Evolutionary conservation across 2,113 vertebrate genomes (phyloP), one percentile per base, ranked within the genome.

Genomic region (Menidia beryllina): DNA sequence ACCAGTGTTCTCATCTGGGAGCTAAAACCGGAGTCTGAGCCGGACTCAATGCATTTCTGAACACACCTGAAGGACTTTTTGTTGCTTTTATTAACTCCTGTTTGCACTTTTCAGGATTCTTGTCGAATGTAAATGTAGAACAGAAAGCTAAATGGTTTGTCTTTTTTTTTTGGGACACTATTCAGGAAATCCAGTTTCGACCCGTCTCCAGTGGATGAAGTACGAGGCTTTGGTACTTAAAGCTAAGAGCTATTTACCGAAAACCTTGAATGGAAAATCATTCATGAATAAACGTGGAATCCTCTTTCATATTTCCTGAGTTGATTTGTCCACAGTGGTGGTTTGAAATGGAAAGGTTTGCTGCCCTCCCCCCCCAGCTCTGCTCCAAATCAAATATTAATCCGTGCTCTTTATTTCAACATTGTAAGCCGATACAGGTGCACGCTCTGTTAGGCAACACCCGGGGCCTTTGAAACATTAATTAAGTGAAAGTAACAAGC

Each of bases 391-490:
- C 65, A 55, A 83, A 59, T 51, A 63, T 39, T 25, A 23, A 83
- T 65, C 70, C 59, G 5, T 4, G 52, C 20, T 43, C 45, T 78
- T 86, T 65, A 45, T 76, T 66, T 49, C 43, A 20, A 38, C 64
- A 0, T 1, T 39, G 80, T 52, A 82, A 87, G 30, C 12, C 12
- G 86, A 90, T 58, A 62, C 77, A 26, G 34, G 63, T 3, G 0
- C 59, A 13, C 23, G 0, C 34, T 45, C 1, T 38, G 78, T 86
- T 38, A 84, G 72, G 62, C 67, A 59, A 81, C 83, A 76, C 76
- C 77, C 10, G 24, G n/a, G 45, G 54, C 84, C 76, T 56, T 77
- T 91, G 75, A 89, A 91, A 90, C 84, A 84, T 86, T 88, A 75
- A 91, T 74, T 62, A 64, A 73, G 84, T 70, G 77, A 87, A 75